Percentiles rank a stretch among this genome's conserved stretches.
Evolutionary conservation across 1,140 invertebrate species (phyloP).

Genomic region (Brachionus sp.): DNA sequence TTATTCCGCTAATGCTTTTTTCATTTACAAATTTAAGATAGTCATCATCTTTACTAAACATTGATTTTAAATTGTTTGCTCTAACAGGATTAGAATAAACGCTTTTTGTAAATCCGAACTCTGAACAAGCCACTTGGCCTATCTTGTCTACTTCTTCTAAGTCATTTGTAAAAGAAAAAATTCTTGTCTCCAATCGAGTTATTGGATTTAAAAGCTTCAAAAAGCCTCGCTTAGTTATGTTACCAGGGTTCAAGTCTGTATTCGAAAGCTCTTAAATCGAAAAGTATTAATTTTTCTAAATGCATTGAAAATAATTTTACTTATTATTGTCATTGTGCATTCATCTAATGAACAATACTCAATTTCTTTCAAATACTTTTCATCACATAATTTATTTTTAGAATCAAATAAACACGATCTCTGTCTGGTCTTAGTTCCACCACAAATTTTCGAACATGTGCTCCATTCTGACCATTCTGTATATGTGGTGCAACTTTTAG

Average conservation of each 20-base stretch:
- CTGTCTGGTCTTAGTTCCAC: background rate
- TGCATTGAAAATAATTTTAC: background rate
- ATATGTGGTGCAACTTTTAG: background rate
- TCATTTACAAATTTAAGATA: conserved; percentile 4
- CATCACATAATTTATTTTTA: background rate
- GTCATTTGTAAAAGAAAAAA: background rate
- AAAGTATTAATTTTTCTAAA: background rate
- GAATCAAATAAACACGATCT: background rate
- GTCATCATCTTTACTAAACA: background rate
- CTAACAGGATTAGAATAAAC: background rate
- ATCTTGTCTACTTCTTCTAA: background rate
- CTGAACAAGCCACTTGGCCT: conserved; percentile 28
- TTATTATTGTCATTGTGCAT: background rate
- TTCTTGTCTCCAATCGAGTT: background rate
- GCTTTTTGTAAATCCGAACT: conserved; percentile 24
- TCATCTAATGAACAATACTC: conserved; percentile 34
- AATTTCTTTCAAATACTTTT: conserved; percentile 11
- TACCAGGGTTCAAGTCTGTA: background rate
- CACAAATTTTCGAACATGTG: conserved; percentile 35
- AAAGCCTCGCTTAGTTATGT: conserved; percentile 8
- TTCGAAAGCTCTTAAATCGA: background rate
- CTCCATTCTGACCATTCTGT: conserved; percentile 31
- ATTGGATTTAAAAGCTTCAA: conserved; percentile 8
- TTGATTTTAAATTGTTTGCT: background rate
- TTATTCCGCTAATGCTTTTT: background rate